Percentiles rank a stretch among this genome's conserved stretches.
phyloP scores from a whole-genome alignment of 2,888 invertebrate species.

The Pristionchus exspectatus region DNA sequence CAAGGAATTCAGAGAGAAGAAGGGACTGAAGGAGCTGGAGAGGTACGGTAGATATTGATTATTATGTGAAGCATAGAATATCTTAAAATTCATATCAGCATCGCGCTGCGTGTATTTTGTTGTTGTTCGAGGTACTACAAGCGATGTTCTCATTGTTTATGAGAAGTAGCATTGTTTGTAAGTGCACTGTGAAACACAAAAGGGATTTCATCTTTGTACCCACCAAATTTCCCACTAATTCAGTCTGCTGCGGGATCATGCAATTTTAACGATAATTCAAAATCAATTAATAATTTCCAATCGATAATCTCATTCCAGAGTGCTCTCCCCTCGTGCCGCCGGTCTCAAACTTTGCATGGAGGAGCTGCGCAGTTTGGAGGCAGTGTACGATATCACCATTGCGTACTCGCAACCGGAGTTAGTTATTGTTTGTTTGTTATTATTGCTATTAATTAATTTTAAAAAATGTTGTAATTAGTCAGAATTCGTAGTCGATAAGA shows the following conservation, averaged over 20 bases:
- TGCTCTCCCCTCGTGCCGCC: slow-evolving; percentile 72
- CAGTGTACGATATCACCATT: slow-evolving; percentile 75
- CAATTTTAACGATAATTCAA: background rate
- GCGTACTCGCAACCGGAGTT: slow-evolving; percentile 74
- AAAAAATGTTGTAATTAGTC: too few species aligned
- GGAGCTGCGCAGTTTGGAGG: slow-evolving; percentile 67
- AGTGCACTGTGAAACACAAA: background rate
- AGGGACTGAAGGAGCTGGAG: slow-evolving; percentile 51
- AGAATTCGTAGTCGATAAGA: too few species aligned
- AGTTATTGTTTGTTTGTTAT: background rate
- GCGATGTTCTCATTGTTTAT: too few species aligned
- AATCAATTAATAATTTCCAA: too few species aligned
- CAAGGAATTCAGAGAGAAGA: slow-evolving; percentile 57
- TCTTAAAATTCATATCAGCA: too few species aligned
- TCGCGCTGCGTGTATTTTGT: too few species aligned
- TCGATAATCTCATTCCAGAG: slow-evolving; percentile 57
- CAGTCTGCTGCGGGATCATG: background rate
- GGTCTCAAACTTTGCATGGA: slow-evolving; percentile 72
- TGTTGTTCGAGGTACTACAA: too few species aligned
- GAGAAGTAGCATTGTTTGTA: background rate
- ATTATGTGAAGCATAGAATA: too few species aligned
- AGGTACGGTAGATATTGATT: slow-evolving; percentile 14
- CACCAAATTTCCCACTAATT: too few species aligned
- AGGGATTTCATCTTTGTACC: background rate
- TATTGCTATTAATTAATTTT: too few species aligned